Evolutionary conservation across 1,140 invertebrate species (phyloP), one percentile per base, ranked within the genome.

Genomic region (Drosophila mauritiana): DNA sequence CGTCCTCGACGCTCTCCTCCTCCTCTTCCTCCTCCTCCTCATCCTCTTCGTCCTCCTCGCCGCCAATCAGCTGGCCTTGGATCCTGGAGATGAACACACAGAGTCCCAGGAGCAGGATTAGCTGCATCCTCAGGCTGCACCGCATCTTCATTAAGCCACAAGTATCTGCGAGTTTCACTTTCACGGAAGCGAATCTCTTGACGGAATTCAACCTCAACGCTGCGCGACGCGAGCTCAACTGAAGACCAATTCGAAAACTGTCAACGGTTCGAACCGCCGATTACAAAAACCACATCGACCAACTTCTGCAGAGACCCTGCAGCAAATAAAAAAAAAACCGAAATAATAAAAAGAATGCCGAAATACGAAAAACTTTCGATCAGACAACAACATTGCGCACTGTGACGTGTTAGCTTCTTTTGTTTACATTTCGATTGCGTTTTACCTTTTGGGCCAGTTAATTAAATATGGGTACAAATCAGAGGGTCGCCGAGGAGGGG

Each of bases 21-120:
- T 91, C 90, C 62, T 91, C 90, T 45, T 91, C 82, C 39, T 91
- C 89, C 48, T 91, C 89, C 48, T 91, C 89, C 25, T 91, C 90
- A 42, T 91, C 90, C 53, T 91, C 89, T 40, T 91, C 90, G 10
- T 91, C 85, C 46, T 91, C 86, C 27, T 90, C 80, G 22, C 72
- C 83, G 10, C 78, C 83, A 53, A 91, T 91, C 7, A 91, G 53
- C 53, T 91, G 90, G 0, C 67, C 75, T 49, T 90, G 85, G 25
- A 57, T 73, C 22, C 80, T 42, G 8, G 45, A 22, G 7, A 86
- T 46, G 7, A 89, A 63, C 36, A 90, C 37, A 20, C 86, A 90
- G 36, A 89, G 27, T 2, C 63, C 86, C 39, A 89, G 58, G 5
- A 84, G 64, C 37, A 89, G 65, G 25, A 85, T 52, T 20, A 78